Evolutionary conservation across 2,888 invertebrate genomes (phyloP).

Genomic region (Cheilosia pagana): DNA sequence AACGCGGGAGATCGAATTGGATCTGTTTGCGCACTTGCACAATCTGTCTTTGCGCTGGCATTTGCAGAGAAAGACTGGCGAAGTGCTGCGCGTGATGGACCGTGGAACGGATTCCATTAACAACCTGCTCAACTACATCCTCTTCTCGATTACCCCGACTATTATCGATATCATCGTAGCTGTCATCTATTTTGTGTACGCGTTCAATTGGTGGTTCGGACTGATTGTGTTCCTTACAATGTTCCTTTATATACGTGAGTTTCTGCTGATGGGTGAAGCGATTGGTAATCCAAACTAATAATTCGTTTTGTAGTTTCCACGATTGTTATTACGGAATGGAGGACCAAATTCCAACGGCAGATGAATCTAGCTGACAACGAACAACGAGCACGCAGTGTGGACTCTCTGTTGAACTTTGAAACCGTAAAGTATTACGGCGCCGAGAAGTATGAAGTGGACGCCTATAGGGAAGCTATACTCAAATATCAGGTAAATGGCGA

Average conservation of each 20-base stretch:
- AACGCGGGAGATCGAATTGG: conserved; percentile 94
- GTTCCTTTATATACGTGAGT: conserved; percentile 95
- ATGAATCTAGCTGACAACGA: conserved; percentile 98
- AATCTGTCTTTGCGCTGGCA: conserved; percentile 97
- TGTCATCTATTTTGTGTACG: conserved; percentile 92
- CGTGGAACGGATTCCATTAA: conserved; percentile 98
- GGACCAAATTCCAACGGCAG: conserved; percentile 95
- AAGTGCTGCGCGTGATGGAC: conserved; percentile 98
- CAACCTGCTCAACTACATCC: conserved; percentile 94
- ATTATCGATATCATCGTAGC: conserved; percentile 96
- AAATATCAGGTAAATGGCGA: conserved; percentile 89
- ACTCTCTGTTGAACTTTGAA: conserved; percentile 98
- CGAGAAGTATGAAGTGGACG: conserved; percentile 94
- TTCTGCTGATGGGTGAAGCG: conserved; percentile 16
- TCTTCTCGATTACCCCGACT: conserved; percentile 97
- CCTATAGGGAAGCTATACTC: conserved; percentile 93
- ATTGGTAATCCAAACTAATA: conserved; percentile 5
- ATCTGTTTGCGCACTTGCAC: conserved; percentile 94
- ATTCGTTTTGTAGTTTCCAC: conserved; percentile 87
- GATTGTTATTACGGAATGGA: conserved; percentile 97
- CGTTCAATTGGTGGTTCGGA: conserved; percentile 97
- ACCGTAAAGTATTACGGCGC: conserved; percentile 99
- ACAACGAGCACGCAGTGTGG: conserved; percentile 95
- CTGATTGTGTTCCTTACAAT: conserved; percentile 97
- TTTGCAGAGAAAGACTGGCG: conserved; percentile 96